Evolutionary conservation across 2,888 invertebrate genomes (phyloP), one percentile per base, ranked within the genome.

Genomic region (Caenorhabditis sp.): DNA sequence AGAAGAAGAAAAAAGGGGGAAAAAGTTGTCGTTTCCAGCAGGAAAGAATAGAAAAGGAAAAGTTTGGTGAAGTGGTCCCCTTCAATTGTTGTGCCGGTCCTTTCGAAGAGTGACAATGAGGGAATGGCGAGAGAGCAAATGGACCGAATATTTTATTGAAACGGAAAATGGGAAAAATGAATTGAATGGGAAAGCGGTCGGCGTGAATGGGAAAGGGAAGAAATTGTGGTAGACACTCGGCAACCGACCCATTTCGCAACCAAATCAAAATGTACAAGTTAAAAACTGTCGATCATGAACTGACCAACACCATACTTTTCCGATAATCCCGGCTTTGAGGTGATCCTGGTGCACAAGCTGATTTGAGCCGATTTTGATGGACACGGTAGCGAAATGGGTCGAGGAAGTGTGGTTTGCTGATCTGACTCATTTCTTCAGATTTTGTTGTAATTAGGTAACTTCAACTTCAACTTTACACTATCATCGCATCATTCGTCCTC

Each of bases 11-110:
- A 27, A 30, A 22, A 45, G 20, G 22, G 26, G 17, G 26, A 41
- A n/a, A 26, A 15, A 22, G 20, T 35, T 61, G 59, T 48, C 55
- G 53, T 53, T 46, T 62, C 48, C 46, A 39, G 39, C 41, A 55
- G 45, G 41, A 22, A 32, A 32, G n/a, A 48, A 20, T n/a, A 48
- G 37, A 50, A 58, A 32, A 50, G 41, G 15, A 56, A 65, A 59
- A 73, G 62, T 71, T 71, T 61, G 61, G 61, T 61, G 70, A 61
- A 61, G 55, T 68, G 68, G 50, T 50, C 56, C 30, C 48, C 39
- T 50, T 56, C 58, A 48, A 68, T 68, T 68, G 68, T 58, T 68
- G 68, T 59, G 32, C 30, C 30, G 32, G 41, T 50, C 62, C 41
- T 52, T 63, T 43, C 53, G 68, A 68, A 68, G 43, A 58, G 58